Conservation (phyloP, 1,140 invertebrate species). For the Drosophila mojavensis region DNA sequence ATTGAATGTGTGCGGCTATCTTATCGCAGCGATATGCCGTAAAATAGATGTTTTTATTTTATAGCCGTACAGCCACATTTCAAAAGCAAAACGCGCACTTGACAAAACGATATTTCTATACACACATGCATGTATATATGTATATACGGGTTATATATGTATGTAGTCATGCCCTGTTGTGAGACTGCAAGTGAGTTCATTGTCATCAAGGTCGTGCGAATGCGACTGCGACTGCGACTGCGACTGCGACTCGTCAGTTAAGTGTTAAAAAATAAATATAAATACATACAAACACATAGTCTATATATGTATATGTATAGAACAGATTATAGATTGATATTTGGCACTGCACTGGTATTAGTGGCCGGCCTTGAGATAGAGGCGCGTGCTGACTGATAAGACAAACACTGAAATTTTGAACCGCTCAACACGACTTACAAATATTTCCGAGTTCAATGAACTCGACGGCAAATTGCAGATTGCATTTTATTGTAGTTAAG, state of each 20-base stretch:
- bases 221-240: constrained; percentile 15
- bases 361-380: constrained; percentile 25
- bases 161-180: not conserved
- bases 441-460: constrained; percentile 48
- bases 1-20: constrained; percentile 46
- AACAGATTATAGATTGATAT: constrained; percentile 41
- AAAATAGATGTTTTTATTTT: constrained; percentile 65
- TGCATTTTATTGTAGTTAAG: constrained; percentile 72
- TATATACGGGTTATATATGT: not conserved
- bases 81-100: constrained; percentile 33
- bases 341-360: constrained; percentile 7
- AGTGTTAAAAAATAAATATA: constrained; percentile 12
- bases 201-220: constrained; percentile 68
- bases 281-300: not conserved
- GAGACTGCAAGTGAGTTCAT: constrained; percentile 57
- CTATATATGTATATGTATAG: not conserved
- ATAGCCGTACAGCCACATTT: constrained; percentile 19
- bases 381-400: constrained; percentile 41
- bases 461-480: constrained; percentile 47
- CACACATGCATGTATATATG: not conserved
- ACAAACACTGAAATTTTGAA: not conserved
- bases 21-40: constrained; percentile 56
- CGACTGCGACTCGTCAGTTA: constrained; percentile 2
- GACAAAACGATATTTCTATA: constrained; percentile 29
- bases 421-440: constrained; percentile 28